These are phyloP conservation scores for Drosophila longiperda DNA, from an alignment of 2,888 invertebrate genomes.

Conservation along the genomic window DNA sequence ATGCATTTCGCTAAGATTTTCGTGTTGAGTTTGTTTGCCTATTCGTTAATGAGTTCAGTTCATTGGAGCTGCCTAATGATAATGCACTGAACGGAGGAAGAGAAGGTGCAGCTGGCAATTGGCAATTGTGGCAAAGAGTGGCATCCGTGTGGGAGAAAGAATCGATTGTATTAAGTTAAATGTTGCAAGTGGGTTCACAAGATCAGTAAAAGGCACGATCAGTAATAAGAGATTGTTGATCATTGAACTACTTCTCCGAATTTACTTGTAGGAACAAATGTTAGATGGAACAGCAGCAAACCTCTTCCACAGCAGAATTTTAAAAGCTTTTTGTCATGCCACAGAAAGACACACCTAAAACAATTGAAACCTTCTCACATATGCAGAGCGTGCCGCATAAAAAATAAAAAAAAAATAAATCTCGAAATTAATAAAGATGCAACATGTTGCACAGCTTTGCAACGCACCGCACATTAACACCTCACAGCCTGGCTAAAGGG, in stretches of 20 bases:
- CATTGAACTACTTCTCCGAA: not conserved
- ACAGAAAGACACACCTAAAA: constrained; percentile 33
- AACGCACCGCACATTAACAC: constrained; percentile 66
- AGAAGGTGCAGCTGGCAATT: constrained; percentile 19
- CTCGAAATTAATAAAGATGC: constrained; percentile 55
- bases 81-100: constrained; percentile 15
- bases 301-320: constrained; percentile 5
- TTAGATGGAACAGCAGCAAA: not conserved
- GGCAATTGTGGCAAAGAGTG: not conserved
- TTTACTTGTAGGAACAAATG: not conserved
- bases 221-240: constrained; percentile 2
- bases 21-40: not conserved
- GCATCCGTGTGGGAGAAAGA: not conserved
- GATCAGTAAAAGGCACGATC: constrained; percentile 12
- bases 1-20: constrained; percentile 28
- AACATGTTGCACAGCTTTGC: constrained; percentile 47
- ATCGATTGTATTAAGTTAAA: not conserved
- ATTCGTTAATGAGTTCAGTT: constrained; percentile 39
- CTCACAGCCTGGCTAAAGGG: constrained; percentile 24
- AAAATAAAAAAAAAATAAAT: constrained; percentile 13
- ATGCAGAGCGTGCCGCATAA: constrained; percentile 31
- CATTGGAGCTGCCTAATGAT: constrained; percentile 32
- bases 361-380: constrained; percentile 12
- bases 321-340: constrained; percentile 15
- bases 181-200: not conserved